A percentile compares a stretch with the other conserved stretches of the same genome.
Conservation (phyloP, 2,888 invertebrate species). For the Agonopterix arenella region DNA sequence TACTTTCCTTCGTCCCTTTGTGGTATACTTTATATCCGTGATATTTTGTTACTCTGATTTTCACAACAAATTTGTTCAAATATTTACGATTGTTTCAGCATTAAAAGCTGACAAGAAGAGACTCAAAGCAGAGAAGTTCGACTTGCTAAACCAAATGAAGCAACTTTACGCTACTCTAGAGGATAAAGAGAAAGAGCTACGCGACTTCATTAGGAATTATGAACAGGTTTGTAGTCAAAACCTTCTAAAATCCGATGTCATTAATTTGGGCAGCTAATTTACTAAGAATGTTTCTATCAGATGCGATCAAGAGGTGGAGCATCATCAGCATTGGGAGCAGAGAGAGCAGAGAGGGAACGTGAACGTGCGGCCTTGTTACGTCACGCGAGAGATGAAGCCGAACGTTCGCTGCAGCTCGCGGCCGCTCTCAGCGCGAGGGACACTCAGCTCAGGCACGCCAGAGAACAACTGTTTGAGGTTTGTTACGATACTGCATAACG, state of each 20-base stretch:
- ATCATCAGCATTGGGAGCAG: conserved; percentile 80
- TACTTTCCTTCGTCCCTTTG: no score
- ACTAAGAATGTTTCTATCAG: conserved; percentile 21
- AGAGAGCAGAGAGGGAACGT: conserved; percentile 85
- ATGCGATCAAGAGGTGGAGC: conserved; percentile 86
- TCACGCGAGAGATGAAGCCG: conserved; percentile 93
- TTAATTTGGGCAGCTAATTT: not conserved
- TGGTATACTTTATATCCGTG: no score
- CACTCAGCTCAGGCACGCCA: conserved; percentile 88
- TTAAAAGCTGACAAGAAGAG: conserved; percentile 93
- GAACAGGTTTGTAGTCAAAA: conserved; percentile 81
- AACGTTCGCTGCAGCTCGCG: conserved; percentile 89
- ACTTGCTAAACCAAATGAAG: conserved; percentile 95
- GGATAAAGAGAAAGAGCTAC: conserved; percentile 94
- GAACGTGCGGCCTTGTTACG: conserved; percentile 92
- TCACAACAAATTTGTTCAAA: no score
- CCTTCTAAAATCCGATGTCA: not conserved
- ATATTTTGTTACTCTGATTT: no score
- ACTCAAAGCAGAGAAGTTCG: conserved; percentile 94
- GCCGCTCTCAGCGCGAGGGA: conserved; percentile 93
- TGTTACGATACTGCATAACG: not conserved
- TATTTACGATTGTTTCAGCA: conserved; percentile 67
- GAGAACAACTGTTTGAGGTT: conserved; percentile 91
- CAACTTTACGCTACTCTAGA: conserved; percentile 95
- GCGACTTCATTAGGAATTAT: conserved; percentile 96